phyloP scores from a whole-genome alignment of 2,797 vertebrate genomes.

The Notoglanidium macrostoma region DNA sequence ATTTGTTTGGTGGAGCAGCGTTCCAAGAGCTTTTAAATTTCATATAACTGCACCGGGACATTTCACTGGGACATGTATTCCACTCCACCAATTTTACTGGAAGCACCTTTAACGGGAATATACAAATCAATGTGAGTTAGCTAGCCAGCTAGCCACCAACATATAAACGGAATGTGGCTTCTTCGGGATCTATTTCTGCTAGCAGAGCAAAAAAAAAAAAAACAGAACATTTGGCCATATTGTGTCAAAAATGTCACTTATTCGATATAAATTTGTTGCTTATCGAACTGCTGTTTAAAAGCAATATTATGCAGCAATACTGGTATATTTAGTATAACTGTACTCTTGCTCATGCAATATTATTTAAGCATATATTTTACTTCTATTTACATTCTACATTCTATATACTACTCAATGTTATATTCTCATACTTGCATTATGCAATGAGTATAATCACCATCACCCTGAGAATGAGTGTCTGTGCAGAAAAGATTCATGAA shows the following conservation, averaged over 20 bases:
- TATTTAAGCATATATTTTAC: neutral
- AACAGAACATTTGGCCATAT: neutral
- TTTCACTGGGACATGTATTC: too few relatives aligned
- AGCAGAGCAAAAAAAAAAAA: neutral
- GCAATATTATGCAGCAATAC: neutral
- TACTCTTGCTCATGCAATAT: neutral
- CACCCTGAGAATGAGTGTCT: constrained; percentile 27
- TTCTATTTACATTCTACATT: neutral
- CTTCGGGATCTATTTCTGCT: neutral
- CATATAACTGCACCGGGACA: neutral
- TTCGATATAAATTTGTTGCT: neutral
- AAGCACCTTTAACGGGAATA: neutral
- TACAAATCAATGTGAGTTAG: neutral
- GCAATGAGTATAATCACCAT: constrained; percentile 25
- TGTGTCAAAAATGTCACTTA: neutral
- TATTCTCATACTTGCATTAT: neutral
- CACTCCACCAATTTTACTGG: neutral
- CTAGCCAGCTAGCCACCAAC: neutral
- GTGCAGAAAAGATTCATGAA: neutral
- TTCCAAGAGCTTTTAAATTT: constrained; percentile 7
- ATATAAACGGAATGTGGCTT: neutral
- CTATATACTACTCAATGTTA: neutral
- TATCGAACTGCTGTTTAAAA: neutral
- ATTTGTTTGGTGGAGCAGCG: neutral
- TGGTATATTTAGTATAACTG: neutral